A percentile compares a stretch with the other conserved stretches of the same genome.
phyloP scores from a whole-genome alignment of 2,888 invertebrate species.

The Apantesis nais region DNA sequence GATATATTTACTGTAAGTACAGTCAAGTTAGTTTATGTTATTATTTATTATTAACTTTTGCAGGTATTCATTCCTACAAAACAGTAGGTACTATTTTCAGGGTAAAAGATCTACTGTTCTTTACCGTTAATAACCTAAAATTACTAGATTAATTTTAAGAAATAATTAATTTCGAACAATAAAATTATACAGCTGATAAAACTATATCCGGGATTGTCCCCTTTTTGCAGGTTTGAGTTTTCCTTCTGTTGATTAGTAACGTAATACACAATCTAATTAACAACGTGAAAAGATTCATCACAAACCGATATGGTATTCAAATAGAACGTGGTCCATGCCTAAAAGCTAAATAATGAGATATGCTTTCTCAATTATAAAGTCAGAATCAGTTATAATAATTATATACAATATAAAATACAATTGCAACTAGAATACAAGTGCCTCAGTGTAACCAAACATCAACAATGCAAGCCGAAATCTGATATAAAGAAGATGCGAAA shows the following conservation, averaged over 20 bases:
- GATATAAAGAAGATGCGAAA: not conserved
- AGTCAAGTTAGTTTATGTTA: slow-evolving; percentile 29
- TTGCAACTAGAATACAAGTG: not conserved
- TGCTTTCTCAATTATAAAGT: not conserved
- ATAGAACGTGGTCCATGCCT: not conserved
- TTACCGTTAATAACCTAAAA: no score
- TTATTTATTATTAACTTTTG: not conserved
- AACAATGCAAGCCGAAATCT: not conserved
- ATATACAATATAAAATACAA: not conserved
- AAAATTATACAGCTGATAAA: not conserved
- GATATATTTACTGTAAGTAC: slow-evolving; percentile 55
- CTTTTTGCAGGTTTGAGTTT: not conserved
- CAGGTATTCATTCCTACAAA: no score
- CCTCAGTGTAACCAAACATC: not conserved
- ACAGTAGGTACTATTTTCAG: no score
- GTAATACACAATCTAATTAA: not conserved
- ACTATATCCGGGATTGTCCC: no score
- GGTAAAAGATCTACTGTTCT: no score
- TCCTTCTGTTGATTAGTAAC: not conserved
- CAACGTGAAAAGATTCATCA: not conserved
- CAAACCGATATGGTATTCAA: not conserved
- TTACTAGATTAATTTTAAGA: no score
- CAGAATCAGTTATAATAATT: not conserved
- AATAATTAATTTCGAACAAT: no score
- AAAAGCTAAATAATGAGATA: not conserved